Percentiles rank a stretch among this genome's conserved stretches.
Conservation (phyloP, 1,140 invertebrate genomes). For the Zaprionus kolodkinae region DNA sequence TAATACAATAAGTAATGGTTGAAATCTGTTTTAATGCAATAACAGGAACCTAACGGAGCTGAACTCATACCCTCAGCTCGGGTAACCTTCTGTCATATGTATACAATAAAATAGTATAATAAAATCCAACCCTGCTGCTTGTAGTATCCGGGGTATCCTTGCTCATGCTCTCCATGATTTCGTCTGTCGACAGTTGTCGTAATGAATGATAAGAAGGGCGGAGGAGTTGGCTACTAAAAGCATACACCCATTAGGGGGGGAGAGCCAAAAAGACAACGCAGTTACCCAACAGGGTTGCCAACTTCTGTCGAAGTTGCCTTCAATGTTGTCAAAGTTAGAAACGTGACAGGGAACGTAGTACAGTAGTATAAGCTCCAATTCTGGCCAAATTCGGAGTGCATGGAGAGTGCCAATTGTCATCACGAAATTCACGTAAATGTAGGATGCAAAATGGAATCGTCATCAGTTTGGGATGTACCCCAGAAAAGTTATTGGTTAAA, state of each 20-base stretch:
- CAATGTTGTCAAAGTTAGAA: background rate
- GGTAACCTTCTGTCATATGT: too few species aligned
- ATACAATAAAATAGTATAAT: background rate
- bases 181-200: background rate
- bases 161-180: background rate
- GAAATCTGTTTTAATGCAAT: too few species aligned
- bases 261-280: background rate
- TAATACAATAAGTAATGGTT: too few species aligned
- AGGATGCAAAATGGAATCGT: background rate
- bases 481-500: background rate
- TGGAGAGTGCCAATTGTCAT: background rate
- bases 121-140: background rate
- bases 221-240: background rate
- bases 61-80: too few species aligned
- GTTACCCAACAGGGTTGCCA: background rate
- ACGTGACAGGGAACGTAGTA: conserved; percentile 5
- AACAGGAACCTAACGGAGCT: too few species aligned
- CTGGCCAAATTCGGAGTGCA: conserved; percentile 11
- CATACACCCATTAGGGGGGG: background rate
- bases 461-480: background rate
- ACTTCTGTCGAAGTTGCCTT: background rate
- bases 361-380: background rate
- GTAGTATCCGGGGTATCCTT: background rate
- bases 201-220: background rate
- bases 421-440: conserved; percentile 1